A percentile compares a stretch with the other conserved stretches of the same genome.
Conservation (phyloP, 2,797 vertebrate genomes). For the Picus viridis region DNA sequence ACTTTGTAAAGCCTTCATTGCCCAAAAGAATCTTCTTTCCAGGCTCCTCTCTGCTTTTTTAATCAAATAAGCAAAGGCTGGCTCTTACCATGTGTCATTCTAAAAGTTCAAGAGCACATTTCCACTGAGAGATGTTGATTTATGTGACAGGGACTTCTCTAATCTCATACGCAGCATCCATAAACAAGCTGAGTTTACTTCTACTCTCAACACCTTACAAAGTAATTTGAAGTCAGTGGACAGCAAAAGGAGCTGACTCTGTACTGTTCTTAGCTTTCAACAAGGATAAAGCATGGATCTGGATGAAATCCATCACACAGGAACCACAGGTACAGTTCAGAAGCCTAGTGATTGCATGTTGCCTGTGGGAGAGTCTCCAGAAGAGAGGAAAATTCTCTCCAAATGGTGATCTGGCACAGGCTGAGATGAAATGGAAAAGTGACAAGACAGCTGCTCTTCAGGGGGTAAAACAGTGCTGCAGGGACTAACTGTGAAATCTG, state of each 20-base stretch:
- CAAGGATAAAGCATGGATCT: background rate
- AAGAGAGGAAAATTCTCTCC: background rate
- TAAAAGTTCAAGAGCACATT: background rate
- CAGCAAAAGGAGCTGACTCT: background rate
- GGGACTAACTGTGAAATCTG: background rate
- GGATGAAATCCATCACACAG: background rate
- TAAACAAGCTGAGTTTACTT: background rate
- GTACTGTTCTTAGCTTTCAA: background rate
- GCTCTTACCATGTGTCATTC: background rate
- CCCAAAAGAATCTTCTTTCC: background rate
- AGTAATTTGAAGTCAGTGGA: background rate
- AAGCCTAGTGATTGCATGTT: background rate
- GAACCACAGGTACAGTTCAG: background rate
- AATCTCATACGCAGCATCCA: background rate
- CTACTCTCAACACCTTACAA: background rate
- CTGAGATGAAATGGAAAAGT: background rate
- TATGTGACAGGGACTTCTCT: background rate
- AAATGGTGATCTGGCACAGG: slow-evolving; percentile 18
- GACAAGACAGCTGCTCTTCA: background rate
- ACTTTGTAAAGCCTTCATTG: background rate
- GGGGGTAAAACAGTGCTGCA: background rate
- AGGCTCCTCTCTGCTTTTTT: background rate
- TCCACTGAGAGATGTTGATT: background rate
- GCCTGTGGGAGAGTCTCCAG: background rate
- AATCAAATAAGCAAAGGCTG: background rate